A percentile compares a stretch with the other conserved stretches of the same genome.
Evolutionary conservation across 1,140 invertebrate genomes (phyloP).

Genomic region (Drosophila serrata): DNA sequence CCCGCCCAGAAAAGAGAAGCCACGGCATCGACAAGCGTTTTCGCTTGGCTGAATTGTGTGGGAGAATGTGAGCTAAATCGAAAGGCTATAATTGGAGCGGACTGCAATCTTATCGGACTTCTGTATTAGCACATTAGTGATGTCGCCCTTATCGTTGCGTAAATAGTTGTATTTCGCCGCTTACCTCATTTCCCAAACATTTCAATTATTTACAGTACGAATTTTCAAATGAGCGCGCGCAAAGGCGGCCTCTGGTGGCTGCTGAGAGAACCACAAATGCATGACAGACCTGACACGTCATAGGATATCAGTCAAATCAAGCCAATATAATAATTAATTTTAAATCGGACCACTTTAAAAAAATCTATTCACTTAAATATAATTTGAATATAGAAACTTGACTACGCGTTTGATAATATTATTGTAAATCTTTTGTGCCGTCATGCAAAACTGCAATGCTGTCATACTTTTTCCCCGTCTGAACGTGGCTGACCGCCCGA

Average conservation of each 20-base stretch:
- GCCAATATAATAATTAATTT: no score
- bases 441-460: conserved; percentile 23
- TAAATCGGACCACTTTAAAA: not conserved
- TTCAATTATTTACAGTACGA: conserved; percentile 10
- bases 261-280: not conserved
- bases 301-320: not conserved
- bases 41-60: not conserved
- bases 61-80: conserved; percentile 29
- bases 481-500: conserved; percentile 34
- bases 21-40: conserved; percentile 19
- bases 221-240: not conserved
- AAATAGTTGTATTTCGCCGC: conserved; percentile 27
- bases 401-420: not conserved
- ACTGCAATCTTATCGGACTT: conserved; percentile 53
- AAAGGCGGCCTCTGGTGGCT: conserved; percentile 9
- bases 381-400: no score
- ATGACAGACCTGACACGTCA: conserved; percentile 2
- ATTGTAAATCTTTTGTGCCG: not conserved
- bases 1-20: not conserved
- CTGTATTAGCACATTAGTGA: conserved; percentile 61
- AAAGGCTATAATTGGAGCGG: conserved; percentile 27
- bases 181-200: conserved; percentile 42
- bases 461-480: conserved; percentile 25
- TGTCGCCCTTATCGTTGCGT: conserved; percentile 47
- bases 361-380: no score